Base-by-base conservation (phyloP, 92 coral and sea anemone genomes). In the Chrysogorgia sp. region DNA sequence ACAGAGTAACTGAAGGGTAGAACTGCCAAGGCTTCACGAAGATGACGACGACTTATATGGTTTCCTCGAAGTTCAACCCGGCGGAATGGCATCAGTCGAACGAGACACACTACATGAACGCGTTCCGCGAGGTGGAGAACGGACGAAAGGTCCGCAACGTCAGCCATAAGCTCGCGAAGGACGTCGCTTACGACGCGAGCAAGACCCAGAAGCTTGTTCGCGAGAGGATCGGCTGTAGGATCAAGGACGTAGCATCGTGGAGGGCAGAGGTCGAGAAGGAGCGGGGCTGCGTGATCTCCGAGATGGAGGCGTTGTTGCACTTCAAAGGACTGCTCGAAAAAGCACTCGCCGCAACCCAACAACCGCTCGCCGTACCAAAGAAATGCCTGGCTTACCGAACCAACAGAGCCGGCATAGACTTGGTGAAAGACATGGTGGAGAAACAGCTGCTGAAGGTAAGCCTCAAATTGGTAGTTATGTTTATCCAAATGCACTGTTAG, bases 11-110 rank as follows among this genome's bases (percentile, higher is more conserved):
- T 64, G 23, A 47, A 34, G 47, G 6, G 34, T 34, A 9, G 71
- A n/a, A n/a, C n/a, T n/a, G n/a, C n/a, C n/a, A n/a, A n/a, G n/a
- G n/a, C n/a, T 64, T 64, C 71, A 64, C n/a, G 48, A 64, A 45
- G 76, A 45, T 58, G 53, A 47, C 53, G 23, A 69, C 76, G 3
- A 53, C 79, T 19, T 52, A 53, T 8, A 72, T 72, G 79, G 64
- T 72, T 28, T 72, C 79, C 1, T 72, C 79, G n/a, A 72, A 72
- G 65, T 72, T 72, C 79, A 72, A 72, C 64, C 79, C 79, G 52
- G 79, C 65, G 13, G 79, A 72, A 22, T 72, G 79, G 79, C 64
- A 72, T 34, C 40, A 40, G 22, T 72, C 79, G 8, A 72, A 72
- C 65, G 79, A 72, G 79, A 72, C 79, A 22, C 79, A 72, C 17